phyloP scores from a whole-genome alignment of 2,888 invertebrate species.

The Alloplasta piceator region DNA sequence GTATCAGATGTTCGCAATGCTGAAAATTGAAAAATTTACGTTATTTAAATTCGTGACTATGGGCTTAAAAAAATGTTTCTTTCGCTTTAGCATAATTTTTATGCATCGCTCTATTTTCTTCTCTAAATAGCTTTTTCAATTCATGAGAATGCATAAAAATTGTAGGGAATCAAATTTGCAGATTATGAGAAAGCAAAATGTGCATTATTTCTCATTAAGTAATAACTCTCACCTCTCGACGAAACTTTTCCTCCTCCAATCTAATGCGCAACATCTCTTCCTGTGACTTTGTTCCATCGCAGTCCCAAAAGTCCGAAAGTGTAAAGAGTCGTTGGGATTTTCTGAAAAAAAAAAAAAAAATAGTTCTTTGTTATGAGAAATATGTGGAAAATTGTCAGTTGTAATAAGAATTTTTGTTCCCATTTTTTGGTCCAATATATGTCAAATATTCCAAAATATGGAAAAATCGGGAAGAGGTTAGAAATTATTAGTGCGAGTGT shows the following conservation, averaged over 20 bases:
- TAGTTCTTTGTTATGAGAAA: constrained; percentile 7
- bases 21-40: constrained; percentile 78
- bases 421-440: constrained; percentile 8
- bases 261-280: constrained; percentile 82
- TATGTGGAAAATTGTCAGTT: neutral
- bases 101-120: too few relatives aligned
- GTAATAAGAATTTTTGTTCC: too few relatives aligned
- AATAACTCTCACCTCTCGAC: constrained; percentile 87
- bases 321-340: constrained; percentile 82
- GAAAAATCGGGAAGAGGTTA: too few relatives aligned
- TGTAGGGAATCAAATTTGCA: too few relatives aligned
- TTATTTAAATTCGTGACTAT: constrained; percentile 2
- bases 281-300: constrained; percentile 80
- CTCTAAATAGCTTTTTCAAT: too few relatives aligned
- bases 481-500: too few relatives aligned
- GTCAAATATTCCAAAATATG: constrained; percentile 17
- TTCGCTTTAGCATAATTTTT: too few relatives aligned
- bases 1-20: constrained; percentile 91
- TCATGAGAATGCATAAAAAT: too few relatives aligned
- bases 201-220: too few relatives aligned
- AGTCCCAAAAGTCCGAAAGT: constrained; percentile 88
- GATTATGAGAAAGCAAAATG: too few relatives aligned
- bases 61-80: too few relatives aligned
- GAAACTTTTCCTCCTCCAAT: constrained; percentile 90
- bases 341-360: constrained; percentile 66